These are phyloP conservation scores for Philopedon plagiatum DNA, from an alignment of 2,888 invertebrate species.

Conservation along the genomic window DNA sequence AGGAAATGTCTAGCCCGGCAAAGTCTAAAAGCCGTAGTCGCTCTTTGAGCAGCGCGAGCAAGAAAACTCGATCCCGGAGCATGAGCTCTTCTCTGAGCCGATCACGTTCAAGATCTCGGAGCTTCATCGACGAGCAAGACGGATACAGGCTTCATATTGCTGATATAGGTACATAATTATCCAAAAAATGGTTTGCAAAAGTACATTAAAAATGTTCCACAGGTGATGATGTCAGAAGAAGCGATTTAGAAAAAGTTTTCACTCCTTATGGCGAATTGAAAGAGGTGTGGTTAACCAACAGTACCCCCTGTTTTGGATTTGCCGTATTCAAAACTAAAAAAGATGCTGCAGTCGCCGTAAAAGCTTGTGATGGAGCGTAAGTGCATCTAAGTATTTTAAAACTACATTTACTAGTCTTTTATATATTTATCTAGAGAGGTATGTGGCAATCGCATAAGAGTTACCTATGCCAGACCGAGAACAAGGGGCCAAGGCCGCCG, in stretches of 20 bases:
- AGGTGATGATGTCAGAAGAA: constrained; percentile 70
- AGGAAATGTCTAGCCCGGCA: constrained; percentile 37
- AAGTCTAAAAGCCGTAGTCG: constrained; percentile 49
- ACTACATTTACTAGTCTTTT: not conserved
- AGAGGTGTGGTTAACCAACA: constrained; percentile 74
- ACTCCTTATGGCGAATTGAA: constrained; percentile 71
- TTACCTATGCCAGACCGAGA: constrained; percentile 71
- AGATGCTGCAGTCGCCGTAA: constrained; percentile 70
- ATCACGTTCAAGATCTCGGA: constrained; percentile 66
- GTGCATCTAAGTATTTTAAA: constrained; percentile 53
- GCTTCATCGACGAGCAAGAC: constrained; percentile 65
- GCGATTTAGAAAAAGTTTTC: constrained; percentile 72
- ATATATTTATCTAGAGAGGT: constrained; percentile 66
- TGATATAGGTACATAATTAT: constrained; percentile 64
- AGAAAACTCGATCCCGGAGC: constrained; percentile 58
- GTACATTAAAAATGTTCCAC: not conserved
- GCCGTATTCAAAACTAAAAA: constrained; percentile 72
- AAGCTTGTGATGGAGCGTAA: constrained; percentile 70
- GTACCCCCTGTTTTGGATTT: constrained; percentile 76
- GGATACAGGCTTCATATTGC: constrained; percentile 71
- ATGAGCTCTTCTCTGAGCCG: constrained; percentile 61
- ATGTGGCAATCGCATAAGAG: constrained; percentile 70
- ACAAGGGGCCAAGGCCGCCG: constrained; percentile 69
- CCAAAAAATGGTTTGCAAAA: too few relatives aligned
- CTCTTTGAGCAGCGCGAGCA: constrained; percentile 58